Evolutionary conservation across 2,888 invertebrate genomes (phyloP).

Genomic region (Diplazon laetatorius): DNA sequence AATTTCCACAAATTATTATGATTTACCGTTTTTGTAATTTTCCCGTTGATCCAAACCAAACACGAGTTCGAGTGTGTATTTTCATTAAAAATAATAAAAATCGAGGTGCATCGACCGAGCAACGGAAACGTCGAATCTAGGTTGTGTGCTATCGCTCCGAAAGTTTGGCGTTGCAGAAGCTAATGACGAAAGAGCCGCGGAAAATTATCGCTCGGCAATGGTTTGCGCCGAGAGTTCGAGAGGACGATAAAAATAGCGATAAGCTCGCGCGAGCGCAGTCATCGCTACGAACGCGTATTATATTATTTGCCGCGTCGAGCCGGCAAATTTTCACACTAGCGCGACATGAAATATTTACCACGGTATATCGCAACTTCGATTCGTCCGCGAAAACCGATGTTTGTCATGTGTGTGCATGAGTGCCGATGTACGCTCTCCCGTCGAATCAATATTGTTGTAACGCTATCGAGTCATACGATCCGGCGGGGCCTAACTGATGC

Average conservation of each 20-base stretch:
- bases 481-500: slow-evolving; percentile 3
- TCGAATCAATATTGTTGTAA: slow-evolving; percentile 75
- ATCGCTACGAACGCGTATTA: slow-evolving; percentile 31
- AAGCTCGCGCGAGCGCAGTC: slow-evolving; percentile 34
- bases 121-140: slow-evolving; percentile 41
- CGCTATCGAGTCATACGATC: slow-evolving; percentile 64
- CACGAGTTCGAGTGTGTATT: too few species aligned
- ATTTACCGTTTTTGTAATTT: too few species aligned
- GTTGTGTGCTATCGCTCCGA: slow-evolving; percentile 57
- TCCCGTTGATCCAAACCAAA: too few species aligned
- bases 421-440: too few species aligned
- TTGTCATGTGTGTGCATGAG: too few species aligned
- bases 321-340: slow-evolving; percentile 57
- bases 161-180: slow-evolving; percentile 68
- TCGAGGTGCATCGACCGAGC: neutral
- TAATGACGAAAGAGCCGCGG: slow-evolving; percentile 71
- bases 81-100: neutral
- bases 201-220: slow-evolving; percentile 69
- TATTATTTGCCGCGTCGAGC: slow-evolving; percentile 55
- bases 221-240: slow-evolving; percentile 4
- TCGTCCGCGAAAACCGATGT: too few species aligned
- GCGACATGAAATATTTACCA: too few species aligned
- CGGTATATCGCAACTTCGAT: too few species aligned
- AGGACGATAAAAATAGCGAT: slow-evolving; percentile 44
- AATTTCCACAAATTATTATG: too few species aligned